Base-by-base conservation (phyloP, 2,888 invertebrate species). In the Halocaridina rubra region DNA sequence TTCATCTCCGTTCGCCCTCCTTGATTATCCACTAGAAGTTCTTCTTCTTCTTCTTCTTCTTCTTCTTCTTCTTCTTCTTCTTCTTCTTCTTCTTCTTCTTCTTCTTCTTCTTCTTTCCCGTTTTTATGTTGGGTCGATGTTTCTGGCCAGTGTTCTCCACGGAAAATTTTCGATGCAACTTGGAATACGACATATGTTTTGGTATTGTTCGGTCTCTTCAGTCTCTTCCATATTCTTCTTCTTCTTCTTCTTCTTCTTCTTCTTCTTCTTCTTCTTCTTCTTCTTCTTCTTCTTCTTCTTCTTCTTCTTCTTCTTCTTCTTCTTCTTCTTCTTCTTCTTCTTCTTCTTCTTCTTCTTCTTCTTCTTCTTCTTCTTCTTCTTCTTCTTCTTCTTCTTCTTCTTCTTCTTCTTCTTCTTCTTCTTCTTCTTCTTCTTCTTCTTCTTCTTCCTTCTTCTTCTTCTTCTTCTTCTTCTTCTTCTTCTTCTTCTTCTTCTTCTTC, bases 401-500 rank as follows among this genome's bases (percentile, higher is more conserved):
- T 22, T n/a, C 61, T n/a, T 10, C 8, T 22, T 61, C n/a, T n/a
- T 61, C 61, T n/a, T n/a, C 74, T 53, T 19, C 29, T 39, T 74
- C 74, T 53, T 39, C 30, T 33, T 74, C 74, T 29, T 39, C 22
- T 39, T 74, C 46, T 29, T 39, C 29, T 46, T 46, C 74, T 24
- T 19, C 29, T 39, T 74, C 74, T 29, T 30, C 53, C 75, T 53
- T 46, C 27, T 46, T 75, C 53, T 24, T 46, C 27, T 46, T 53
- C 75, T 75, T 27, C 53, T 46, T 75, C 75, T 53, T 53, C 46
- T 53, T 53, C 46, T 53, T 46, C 53, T 53, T 75, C 53, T 24
- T 53, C 46, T 46, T 39, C 53, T 75, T 46, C 24, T 53, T 75
- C 75, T 53, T 46, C 19, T 32, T n/a, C n/a, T n/a, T n/a, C n/a